These are phyloP conservation scores for Drosophila barbarae DNA, from an alignment of 2,888 invertebrate species.

Conservation along the genomic window DNA sequence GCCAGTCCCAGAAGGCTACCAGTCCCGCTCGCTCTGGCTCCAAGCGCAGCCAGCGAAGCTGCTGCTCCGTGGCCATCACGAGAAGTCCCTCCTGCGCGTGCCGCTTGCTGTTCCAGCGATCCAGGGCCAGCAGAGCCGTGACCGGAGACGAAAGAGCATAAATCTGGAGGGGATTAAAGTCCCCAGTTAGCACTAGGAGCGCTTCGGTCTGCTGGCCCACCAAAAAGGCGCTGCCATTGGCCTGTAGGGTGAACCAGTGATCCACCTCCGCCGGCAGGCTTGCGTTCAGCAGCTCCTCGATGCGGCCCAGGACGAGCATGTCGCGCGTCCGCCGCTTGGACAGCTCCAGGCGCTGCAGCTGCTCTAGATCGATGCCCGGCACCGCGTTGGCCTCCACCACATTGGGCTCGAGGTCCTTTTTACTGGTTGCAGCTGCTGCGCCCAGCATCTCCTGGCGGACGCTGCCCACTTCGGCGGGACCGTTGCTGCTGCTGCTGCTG, in stretches of 20 bases:
- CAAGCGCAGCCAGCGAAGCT: constrained; percentile 72
- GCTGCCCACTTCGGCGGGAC: not conserved
- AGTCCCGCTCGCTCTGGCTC: constrained; percentile 43
- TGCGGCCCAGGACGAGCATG: constrained; percentile 67
- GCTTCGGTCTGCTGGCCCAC: constrained; percentile 67
- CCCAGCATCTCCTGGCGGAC: constrained; percentile 43
- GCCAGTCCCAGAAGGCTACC: constrained; percentile 71
- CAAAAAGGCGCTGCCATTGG: constrained; percentile 65
- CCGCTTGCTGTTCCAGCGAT: constrained; percentile 67
- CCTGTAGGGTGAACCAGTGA: constrained; percentile 72
- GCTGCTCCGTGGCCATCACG: constrained; percentile 56
- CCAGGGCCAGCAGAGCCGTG: constrained; percentile 58
- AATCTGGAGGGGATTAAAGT: constrained; percentile 44
- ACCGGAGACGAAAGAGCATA: constrained; percentile 54
- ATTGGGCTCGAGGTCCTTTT: constrained; percentile 50
- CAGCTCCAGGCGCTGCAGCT: constrained; percentile 67
- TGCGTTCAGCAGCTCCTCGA: constrained; percentile 75
- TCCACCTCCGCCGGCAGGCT: constrained; percentile 65
- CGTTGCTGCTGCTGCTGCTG: not conserved
- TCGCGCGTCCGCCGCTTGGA: constrained; percentile 74
- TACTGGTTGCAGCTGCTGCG: not conserved
- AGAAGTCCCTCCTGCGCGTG: constrained; percentile 65
- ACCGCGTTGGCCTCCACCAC: constrained; percentile 60
- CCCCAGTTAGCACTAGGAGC: constrained; percentile 60
- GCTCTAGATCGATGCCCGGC: constrained; percentile 59